These are phyloP conservation scores for Drosophila ambigua DNA, from an alignment of 1,140 invertebrate species.

Conservation along the genomic window DNA sequence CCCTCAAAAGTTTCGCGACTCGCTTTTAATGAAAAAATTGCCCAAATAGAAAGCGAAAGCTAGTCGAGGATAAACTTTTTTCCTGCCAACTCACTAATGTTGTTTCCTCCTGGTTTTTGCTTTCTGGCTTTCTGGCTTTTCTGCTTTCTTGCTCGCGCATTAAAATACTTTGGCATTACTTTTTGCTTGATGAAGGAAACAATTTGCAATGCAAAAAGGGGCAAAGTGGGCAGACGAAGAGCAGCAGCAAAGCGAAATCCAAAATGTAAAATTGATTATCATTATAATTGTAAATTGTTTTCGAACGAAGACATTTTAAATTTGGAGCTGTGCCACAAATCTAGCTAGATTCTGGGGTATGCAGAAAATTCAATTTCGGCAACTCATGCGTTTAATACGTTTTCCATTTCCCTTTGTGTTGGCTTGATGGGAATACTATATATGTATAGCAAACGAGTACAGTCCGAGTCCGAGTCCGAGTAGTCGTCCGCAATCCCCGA, in stretches of 20 bases:
- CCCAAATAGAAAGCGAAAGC: constrained; percentile 41
- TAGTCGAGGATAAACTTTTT: constrained; percentile 66
- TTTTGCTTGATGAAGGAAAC: constrained; percentile 56
- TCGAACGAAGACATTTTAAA: constrained; percentile 36
- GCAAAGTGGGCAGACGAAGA: background rate
- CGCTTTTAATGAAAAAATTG: constrained; percentile 68
- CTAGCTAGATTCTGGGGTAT: constrained; percentile 10
- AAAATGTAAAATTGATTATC: constrained; percentile 74
- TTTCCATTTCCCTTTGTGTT: constrained; percentile 27
- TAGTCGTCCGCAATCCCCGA: too few species aligned
- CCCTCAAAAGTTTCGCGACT: constrained; percentile 51
- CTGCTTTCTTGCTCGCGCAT: constrained; percentile 39
- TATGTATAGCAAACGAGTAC: background rate
- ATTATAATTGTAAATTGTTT: constrained; percentile 81
- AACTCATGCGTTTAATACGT: constrained; percentile 54
- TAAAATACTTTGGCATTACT: constrained; percentile 73
- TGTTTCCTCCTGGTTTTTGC: constrained; percentile 22
- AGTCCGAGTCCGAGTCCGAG: background rate
- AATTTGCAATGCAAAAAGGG: constrained; percentile 67
- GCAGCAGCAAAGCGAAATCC: constrained; percentile 26
- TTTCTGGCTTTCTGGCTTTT: constrained; percentile 11
- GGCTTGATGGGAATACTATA: constrained; percentile 1
- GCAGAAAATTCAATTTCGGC: constrained; percentile 46
- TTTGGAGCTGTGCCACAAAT: constrained; percentile 18
- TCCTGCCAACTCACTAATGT: constrained; percentile 67